Base-by-base conservation (phyloP, 2,888 invertebrate genomes). In the Pachymerium ferrugineum region DNA sequence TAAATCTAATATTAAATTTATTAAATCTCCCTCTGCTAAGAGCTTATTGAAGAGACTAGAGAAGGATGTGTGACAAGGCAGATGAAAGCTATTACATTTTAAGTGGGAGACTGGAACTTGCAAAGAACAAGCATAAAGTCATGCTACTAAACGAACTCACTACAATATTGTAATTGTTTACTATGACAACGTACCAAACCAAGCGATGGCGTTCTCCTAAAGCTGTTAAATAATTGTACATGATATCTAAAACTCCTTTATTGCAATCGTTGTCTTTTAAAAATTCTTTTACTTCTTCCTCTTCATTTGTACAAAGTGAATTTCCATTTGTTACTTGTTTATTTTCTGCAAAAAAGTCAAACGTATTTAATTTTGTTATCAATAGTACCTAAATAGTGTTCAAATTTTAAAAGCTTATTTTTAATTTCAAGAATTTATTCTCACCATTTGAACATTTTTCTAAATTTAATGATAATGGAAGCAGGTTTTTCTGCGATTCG, bases 231-330 rank as follows among this genome's bases (percentile, higher is more conserved):
- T 74, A 76, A 31, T 71, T 74, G 29, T 73, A 74, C 70, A 76
- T 38, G 30, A 76, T 19, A 54, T 75, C 74, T 30, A 76, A 54
- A 19, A 75, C 73, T 16, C 75, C 75, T 1, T 79, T 79, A 74
- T 80, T 82, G 74, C 79, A 80, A 1, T 77, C 78, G 5, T 78
- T 79, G 47, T 81, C 80, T 14, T 76, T 76, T 12, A 76, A 76
- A 68, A 78, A 78, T 14, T 77, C 76, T 47, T 78, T 80, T 33
- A 79, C 81, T 62, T 82, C 83, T 22, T 80, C 78, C 42, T 75
- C 35, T 79, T 78, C 74, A 73, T 16, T 71, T 19, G 25, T 19
- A 25, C 62, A 28, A 28, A 62, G 16, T 38, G 16, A 38, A 10
- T 10, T 38, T 4, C 38, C 12, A 4, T 12, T 25, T 62, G 12